Conservation (phyloP, 2,888 invertebrate species). For the Sarcophaga subvicina region DNA sequence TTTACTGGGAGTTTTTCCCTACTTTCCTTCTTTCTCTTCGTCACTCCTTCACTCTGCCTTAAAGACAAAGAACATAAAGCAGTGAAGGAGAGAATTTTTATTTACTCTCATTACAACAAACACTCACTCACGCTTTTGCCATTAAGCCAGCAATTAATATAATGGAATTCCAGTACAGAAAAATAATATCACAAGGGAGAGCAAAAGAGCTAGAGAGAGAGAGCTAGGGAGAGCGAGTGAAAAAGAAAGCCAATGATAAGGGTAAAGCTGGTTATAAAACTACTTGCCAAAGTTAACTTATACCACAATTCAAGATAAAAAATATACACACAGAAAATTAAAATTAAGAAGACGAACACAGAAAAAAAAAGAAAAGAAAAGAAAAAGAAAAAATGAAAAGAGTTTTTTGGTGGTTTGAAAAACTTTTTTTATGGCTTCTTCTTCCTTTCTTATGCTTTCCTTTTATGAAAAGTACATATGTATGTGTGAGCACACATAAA, state of each 20-base stretch:
- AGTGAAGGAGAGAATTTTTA: neutral
- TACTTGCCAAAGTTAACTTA: slow-evolving; percentile 62
- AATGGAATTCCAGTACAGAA: slow-evolving; percentile 54
- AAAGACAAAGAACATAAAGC: neutral
- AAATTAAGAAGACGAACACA: neutral
- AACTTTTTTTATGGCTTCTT: neutral
- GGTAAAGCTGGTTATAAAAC: slow-evolving; percentile 15
- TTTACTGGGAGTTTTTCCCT: neutral
- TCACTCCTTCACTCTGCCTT: neutral
- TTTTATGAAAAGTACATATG: too few species aligned
- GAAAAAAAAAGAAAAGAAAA: neutral
- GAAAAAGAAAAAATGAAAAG: neutral
- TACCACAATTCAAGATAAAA: slow-evolving; percentile 41
- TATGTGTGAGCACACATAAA: neutral
- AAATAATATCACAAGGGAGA: neutral
- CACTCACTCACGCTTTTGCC: slow-evolving; percentile 16
- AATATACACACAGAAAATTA: too few species aligned
- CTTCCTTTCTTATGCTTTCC: neutral
- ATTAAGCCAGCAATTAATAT: slow-evolving; percentile 67
- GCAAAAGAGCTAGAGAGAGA: neutral
- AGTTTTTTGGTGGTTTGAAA: neutral
- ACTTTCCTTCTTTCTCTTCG: neutral
- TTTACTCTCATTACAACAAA: neutral
- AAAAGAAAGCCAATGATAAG: neutral
- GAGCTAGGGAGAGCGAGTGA: neutral